A percentile compares a stretch with the other conserved stretches of the same genome.
Conservation (phyloP, 2,113 vertebrate species). For the Thunnus maccoyii region DNA sequence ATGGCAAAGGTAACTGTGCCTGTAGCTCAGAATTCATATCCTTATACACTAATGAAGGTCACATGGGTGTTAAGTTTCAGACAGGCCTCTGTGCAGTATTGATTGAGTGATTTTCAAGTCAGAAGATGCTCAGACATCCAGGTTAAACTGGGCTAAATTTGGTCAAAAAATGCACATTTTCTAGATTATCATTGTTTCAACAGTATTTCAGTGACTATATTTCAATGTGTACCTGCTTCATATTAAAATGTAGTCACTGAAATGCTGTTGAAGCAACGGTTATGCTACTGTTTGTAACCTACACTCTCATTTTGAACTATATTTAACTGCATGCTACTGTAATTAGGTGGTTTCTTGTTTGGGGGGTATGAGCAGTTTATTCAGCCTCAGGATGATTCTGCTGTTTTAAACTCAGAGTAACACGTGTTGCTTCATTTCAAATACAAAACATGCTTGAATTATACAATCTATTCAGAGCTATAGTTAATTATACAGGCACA, state of each 20-base stretch:
- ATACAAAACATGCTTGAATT: not conserved
- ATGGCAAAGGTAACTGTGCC: not conserved
- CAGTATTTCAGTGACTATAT: too few relatives aligned
- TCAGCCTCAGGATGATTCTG: not conserved
- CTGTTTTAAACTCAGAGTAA: not conserved
- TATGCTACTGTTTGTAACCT: not conserved
- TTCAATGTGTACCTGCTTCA: too few relatives aligned
- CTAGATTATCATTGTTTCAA: too few relatives aligned
- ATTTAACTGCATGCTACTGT: not conserved
- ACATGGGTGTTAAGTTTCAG: not conserved
- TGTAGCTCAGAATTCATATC: not conserved
- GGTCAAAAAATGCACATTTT: too few relatives aligned
- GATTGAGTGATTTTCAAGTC: too few relatives aligned
- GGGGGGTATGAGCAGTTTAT: not conserved
- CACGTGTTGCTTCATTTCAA: not conserved
- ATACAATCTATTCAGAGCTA: too few relatives aligned
- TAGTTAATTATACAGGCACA: too few relatives aligned
- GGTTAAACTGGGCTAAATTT: too few relatives aligned
- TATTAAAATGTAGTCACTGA: too few relatives aligned
- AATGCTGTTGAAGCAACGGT: too few relatives aligned
- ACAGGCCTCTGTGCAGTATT: too few relatives aligned
- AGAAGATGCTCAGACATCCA: too few relatives aligned
- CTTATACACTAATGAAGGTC: not conserved
- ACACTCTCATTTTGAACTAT: not conserved
- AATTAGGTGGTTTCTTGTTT: not conserved